phyloP scores from a whole-genome alignment of 1,140 invertebrate genomes.

The Rhopalosiphum padi region DNA sequence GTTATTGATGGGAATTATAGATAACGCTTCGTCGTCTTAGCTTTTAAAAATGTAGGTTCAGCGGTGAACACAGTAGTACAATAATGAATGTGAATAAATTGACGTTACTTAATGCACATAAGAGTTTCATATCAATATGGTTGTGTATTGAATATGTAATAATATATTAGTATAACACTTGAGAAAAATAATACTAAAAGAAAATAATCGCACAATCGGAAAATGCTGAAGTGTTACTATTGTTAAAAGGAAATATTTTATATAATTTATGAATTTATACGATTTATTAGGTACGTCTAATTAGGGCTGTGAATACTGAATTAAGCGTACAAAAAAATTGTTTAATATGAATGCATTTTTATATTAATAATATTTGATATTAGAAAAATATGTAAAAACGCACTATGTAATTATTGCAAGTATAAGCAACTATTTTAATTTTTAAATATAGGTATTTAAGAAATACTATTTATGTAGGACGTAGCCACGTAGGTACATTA shows the following conservation, averaged over 20 bases:
- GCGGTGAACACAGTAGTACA: not conserved
- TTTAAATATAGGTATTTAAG: too few relatives aligned
- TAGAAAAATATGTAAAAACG: not conserved
- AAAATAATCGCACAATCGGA: not conserved
- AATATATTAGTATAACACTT: not conserved
- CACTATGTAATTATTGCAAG: too few relatives aligned
- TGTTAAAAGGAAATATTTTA: too few relatives aligned
- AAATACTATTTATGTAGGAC: too few relatives aligned
- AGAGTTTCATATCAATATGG: not conserved
- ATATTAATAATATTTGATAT: too few relatives aligned
- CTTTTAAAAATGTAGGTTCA: not conserved
- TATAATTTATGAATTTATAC: not conserved
- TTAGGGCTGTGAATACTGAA: not conserved
- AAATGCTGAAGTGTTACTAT: not conserved
- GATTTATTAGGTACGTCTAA: not conserved
- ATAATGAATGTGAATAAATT: not conserved
- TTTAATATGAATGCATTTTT: not conserved
- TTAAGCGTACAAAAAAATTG: not conserved
- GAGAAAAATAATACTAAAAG: not conserved
- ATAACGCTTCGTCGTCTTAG: not conserved
- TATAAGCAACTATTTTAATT: too few relatives aligned
- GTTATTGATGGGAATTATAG: constrained; percentile 11
- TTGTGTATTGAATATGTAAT: not conserved
- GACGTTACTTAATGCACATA: not conserved
- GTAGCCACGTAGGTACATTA: too few relatives aligned